Percentiles rank a stretch among this genome's conserved stretches.
These are phyloP conservation scores for Tetrao urogallus DNA, from an alignment of 2,113 vertebrate species.

Conservation along the genomic window DNA sequence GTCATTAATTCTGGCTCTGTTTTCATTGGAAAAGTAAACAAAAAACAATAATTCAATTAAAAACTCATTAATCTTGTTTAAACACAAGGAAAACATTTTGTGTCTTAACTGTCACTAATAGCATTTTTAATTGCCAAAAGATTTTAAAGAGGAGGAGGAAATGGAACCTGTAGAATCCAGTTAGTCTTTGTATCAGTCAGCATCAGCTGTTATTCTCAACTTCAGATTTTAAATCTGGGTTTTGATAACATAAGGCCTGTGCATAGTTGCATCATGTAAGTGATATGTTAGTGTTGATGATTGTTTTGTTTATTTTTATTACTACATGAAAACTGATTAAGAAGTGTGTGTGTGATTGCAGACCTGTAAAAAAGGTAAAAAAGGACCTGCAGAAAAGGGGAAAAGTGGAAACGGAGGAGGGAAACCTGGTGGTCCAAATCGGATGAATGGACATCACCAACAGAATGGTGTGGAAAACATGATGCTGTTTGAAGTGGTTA, in stretches of 20 bases:
- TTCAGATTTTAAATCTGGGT: not conserved
- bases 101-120: not conserved
- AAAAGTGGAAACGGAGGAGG: conserved; percentile 87
- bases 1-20: not conserved
- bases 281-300: not conserved
- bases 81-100: not conserved
- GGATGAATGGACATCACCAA: conserved; percentile 98
- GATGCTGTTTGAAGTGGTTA: conserved; percentile 98
- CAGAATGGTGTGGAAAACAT: conserved; percentile 99
- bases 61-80: not conserved
- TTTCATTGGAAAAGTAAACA: not conserved
- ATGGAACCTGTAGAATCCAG: not conserved
- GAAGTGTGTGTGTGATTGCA: conserved; percentile 41
- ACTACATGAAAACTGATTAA: not conserved
- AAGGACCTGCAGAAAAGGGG: conserved; percentile 89
- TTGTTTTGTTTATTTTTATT: not conserved
- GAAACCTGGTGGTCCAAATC: conserved; percentile 85
- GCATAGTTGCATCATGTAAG: not conserved
- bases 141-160: not conserved
- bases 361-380: conserved; percentile 96
- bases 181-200: not conserved
- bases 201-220: not conserved
- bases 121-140: not conserved
- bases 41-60: not conserved
- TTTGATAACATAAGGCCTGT: not conserved